Percentiles rank a stretch among this genome's conserved stretches.
These are phyloP conservation scores for Danio albolineatus DNA, from an alignment of 2,797 vertebrate genomes.

Conservation along the genomic window DNA sequence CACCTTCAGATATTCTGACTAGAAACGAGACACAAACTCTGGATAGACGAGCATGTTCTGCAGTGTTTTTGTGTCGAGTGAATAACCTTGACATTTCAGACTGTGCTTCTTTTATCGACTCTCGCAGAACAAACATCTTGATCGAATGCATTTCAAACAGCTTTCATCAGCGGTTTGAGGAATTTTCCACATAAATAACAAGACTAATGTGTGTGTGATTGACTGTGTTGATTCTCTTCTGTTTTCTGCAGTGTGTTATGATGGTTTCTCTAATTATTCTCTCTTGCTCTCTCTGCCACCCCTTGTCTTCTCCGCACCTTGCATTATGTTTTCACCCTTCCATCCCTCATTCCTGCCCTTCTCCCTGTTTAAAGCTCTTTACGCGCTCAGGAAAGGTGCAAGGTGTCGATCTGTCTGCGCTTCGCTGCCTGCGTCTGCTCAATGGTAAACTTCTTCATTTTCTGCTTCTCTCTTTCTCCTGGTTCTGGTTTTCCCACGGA, in stretches of 20 bases:
- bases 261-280: conserved; percentile 63
- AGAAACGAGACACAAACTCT: too few relatives aligned
- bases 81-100: not conserved
- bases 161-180: conserved; percentile 12
- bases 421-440: conserved; percentile 28
- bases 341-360: conserved; percentile 21
- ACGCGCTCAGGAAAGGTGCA: conserved; percentile 80
- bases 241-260: conserved; percentile 20
- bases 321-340: conserved; percentile 26
- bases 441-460: conserved; percentile 46
- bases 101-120: not conserved
- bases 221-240: too few relatives aligned
- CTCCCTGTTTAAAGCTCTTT: conserved; percentile 71
- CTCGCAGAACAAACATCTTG: not conserved
- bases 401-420: conserved; percentile 63
- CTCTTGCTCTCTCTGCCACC: conserved; percentile 53
- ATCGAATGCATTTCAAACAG: conserved; percentile 14
- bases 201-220: conserved; percentile 42
- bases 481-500: not conserved
- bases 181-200: conserved; percentile 38
- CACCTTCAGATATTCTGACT: too few relatives aligned
- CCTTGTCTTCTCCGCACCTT: conserved; percentile 38
- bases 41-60: too few relatives aligned
- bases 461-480: not conserved
- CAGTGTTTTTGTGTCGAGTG: not conserved